Base-by-base conservation (phyloP, 2,888 invertebrate genomes). In the Acanthosepion pharaonis region DNA sequence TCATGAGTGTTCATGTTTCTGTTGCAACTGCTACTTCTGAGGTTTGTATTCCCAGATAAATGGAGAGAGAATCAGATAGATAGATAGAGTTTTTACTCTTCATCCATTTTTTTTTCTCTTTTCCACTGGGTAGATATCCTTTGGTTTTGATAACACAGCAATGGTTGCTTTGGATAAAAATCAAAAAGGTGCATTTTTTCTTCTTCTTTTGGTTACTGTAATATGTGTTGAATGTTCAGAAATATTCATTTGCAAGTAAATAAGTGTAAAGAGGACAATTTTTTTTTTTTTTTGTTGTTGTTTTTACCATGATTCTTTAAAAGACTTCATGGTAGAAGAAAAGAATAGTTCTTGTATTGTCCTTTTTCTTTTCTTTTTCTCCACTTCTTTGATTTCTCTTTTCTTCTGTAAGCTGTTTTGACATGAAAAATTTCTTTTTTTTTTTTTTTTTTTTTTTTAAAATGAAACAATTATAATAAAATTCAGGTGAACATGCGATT, bases 361-460 rank as follows among this genome's bases (percentile, higher is more conserved):
- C n/a, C 9, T 64, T 64, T 5, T 28, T 28, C 28, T 64, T 64
- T 64, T 64, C 6, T 64, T 64, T 28, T 28, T n/a, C 78, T 9
- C 78, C n/a, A n/a, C 4, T 33, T 78, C n/a, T 78, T n/a, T n/a
- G n/a, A 78, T 78, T 78, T 78, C n/a, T 78, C 78, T 78, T 78
- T 78, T n/a, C n/a, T n/a, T 78, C 78, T 78, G 78, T 78, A 78
- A n/a, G 78, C 78, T 78, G 78, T n/a, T 78, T 11, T 78, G n/a
- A 11, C 78, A 33, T n/a, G 78, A 78, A 78, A 78, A 78, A 78
- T n/a, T n/a, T n/a, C n/a, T 78, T 33, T 78, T 78, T 78, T 78
- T 28, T 28, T 78, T 28, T n/a, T 78, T 33, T 64, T 64, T 78
- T 78, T n/a, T 78, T 33, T 64, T 64, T 25, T 28, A 23, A 25